These are phyloP conservation scores for Phoebastria nigripes DNA, from an alignment of 2,797 vertebrate genomes.

Conservation along the genomic window DNA sequence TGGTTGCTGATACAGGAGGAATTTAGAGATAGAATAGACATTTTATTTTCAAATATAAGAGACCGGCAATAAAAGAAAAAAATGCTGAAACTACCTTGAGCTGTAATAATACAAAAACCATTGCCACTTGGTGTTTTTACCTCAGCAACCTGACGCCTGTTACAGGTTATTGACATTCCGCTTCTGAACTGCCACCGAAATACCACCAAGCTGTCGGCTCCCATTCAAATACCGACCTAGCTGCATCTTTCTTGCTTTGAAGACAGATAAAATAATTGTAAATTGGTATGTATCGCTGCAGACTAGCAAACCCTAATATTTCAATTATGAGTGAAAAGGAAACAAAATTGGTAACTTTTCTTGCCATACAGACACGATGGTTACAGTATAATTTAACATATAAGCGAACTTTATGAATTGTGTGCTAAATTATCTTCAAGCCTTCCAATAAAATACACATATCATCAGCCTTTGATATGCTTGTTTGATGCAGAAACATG, in stretches of 20 bases:
- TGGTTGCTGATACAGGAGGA: neutral
- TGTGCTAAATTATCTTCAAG: neutral
- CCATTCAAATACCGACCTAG: neutral
- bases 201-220: neutral
- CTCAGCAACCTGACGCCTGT: neutral
- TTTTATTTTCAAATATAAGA: neutral
- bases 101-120: neutral
- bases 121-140: neutral
- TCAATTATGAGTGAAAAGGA: neutral
- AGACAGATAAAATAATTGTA: neutral
- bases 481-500: neutral
- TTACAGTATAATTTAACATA: neutral
- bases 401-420: neutral
- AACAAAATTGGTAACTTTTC: neutral
- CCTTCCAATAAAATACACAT: neutral
- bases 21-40: neutral
- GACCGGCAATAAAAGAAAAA: neutral
- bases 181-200: neutral
- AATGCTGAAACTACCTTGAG: neutral
- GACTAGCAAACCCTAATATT: neutral
- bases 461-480: neutral
- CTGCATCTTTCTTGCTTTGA: neutral
- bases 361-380: neutral
- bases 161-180: neutral
- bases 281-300: neutral